phyloP scores from a whole-genome alignment of 2,888 invertebrate genomes.

The Trisateles emortualis region DNA sequence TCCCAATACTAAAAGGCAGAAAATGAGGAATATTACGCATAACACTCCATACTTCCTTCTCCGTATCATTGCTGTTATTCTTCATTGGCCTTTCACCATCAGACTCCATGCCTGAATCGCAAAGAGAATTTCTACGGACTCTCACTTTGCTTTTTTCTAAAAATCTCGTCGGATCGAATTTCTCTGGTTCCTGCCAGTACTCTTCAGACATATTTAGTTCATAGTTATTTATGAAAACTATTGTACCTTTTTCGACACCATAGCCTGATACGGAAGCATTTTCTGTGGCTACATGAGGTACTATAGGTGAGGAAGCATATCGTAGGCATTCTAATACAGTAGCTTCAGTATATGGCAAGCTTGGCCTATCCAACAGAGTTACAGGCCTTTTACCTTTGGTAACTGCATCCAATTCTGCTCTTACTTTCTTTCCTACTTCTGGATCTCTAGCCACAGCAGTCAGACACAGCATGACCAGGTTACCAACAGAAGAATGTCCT shows the following conservation, averaged over 20 bases:
- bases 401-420: conserved; percentile 89
- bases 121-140: conserved; percentile 75
- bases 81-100: conserved; percentile 72
- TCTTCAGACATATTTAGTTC: conserved; percentile 91
- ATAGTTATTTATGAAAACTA: conserved; percentile 95
- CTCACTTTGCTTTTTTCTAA: conserved; percentile 80
- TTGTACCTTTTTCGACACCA: conserved; percentile 91
- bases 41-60: conserved; percentile 74
- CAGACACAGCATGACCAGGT: conserved; percentile 92
- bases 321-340: conserved; percentile 93
- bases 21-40: conserved; percentile 90
- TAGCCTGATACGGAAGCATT: conserved; percentile 91
- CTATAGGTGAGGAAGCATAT: conserved; percentile 94
- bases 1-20: conserved; percentile 94
- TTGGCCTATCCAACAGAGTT: conserved; percentile 88
- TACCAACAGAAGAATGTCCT: conserved; percentile 95
- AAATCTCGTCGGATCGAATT: conserved; percentile 93
- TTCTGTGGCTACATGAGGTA: conserved; percentile 95
- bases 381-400: conserved; percentile 87
- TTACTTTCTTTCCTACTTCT: conserved; percentile 88
- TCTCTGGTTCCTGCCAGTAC: conserved; percentile 91
- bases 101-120: conserved; percentile 87
- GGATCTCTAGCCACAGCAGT: conserved; percentile 90
- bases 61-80: conserved; percentile 63
- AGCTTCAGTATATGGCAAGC: conserved; percentile 93